Evolutionary conservation across 2,888 invertebrate species (phyloP).

Genomic region (Ormyrus labotus): DNA sequence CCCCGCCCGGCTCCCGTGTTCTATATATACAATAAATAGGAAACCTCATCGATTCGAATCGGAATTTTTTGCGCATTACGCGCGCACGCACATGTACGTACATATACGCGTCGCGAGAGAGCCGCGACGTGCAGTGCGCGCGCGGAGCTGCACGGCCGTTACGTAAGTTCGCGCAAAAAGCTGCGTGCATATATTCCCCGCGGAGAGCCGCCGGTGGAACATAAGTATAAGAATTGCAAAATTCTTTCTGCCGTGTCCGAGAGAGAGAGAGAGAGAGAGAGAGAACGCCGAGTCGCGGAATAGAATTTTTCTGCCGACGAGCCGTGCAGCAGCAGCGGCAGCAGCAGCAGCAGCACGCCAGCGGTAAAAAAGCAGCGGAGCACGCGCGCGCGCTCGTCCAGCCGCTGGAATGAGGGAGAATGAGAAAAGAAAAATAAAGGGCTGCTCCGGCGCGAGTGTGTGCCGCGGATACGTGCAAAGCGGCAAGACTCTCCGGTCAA

Average conservation of each 20-base stretch:
- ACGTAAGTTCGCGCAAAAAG: constrained; percentile 45
- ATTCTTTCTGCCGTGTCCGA: constrained; percentile 31
- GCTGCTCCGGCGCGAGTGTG: constrained; percentile 10
- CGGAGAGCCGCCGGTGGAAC: constrained; percentile 28
- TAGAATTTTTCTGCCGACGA: constrained; percentile 34
- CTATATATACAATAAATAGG: neutral
- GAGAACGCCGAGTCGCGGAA: constrained; percentile 32
- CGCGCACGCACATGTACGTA: neutral
- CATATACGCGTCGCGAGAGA: neutral
- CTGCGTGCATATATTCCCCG: constrained; percentile 14
- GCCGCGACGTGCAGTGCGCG: neutral
- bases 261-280: too few relatives aligned
- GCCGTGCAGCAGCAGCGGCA: too few relatives aligned
- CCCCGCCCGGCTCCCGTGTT: neutral
- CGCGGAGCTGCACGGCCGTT: constrained; percentile 22
- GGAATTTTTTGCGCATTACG: constrained; percentile 39
- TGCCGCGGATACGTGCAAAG: constrained; percentile 22
- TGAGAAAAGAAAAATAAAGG: constrained; percentile 37
- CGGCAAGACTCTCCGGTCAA: constrained; percentile 1
- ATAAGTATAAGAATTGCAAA: constrained; percentile 57
- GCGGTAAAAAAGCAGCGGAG: too few relatives aligned
- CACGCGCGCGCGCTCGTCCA: neutral
- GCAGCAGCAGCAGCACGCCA: too few relatives aligned
- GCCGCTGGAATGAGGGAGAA: constrained; percentile 5
- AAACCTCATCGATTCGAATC: neutral